Conservation (phyloP, 1,140 invertebrate species). For the Bradysia coprophila region DNA sequence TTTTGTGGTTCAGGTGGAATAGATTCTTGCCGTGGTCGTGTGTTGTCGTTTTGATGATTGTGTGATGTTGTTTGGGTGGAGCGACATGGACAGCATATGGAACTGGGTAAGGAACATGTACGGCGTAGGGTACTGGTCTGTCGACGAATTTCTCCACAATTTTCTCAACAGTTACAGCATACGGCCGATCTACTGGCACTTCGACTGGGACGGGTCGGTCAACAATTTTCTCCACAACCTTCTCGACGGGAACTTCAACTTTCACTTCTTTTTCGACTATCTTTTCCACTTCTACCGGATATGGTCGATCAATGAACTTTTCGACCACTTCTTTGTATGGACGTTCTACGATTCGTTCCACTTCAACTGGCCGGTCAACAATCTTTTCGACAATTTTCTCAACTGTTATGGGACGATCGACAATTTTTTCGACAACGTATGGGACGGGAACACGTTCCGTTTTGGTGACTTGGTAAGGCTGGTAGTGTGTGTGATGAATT, state of each 20-base stretch:
- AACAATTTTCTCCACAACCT: conserved; percentile 28
- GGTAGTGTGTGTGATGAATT: background rate
- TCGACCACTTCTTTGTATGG: background rate
- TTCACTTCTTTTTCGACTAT: conserved; percentile 26
- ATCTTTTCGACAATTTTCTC: conserved; percentile 1
- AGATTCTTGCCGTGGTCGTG: conserved; percentile 5
- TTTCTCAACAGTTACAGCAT: conserved; percentile 20
- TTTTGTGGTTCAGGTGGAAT: background rate
- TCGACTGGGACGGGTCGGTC: conserved; percentile 27
- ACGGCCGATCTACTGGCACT: conserved; percentile 25
- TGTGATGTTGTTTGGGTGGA: conserved; percentile 7
- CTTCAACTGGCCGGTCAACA: conserved; percentile 1
- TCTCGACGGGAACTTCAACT: conserved; percentile 30
- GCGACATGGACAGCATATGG: conserved; percentile 25
- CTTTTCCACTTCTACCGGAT: conserved; percentile 17
- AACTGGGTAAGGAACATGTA: conserved; percentile 25
- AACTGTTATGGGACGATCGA: background rate
- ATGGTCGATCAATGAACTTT: conserved; percentile 7
- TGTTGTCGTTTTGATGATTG: conserved; percentile 8
- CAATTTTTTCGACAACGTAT: conserved; percentile 1
- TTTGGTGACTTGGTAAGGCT: background rate
- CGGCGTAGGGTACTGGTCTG: background rate
- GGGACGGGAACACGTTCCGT: background rate
- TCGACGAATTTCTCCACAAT: conserved; percentile 18
- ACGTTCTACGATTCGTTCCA: background rate